Conservation (phyloP, 2,888 invertebrate genomes). For the Pollenia amentaria region DNA sequence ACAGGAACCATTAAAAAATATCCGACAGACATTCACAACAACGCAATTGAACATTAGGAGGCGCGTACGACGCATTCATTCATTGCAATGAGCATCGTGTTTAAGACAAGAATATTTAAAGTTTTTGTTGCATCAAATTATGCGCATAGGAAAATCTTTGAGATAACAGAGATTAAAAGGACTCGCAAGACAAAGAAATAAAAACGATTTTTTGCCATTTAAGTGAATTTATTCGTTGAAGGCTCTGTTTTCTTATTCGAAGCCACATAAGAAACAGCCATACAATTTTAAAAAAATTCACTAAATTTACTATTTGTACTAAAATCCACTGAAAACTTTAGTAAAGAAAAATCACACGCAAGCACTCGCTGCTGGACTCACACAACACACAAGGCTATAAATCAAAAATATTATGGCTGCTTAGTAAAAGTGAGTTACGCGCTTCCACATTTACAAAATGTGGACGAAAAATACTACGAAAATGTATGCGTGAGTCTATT, state of each 20-base stretch:
- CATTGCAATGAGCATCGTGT: constrained; percentile 11
- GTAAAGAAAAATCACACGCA: neutral
- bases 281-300: neutral
- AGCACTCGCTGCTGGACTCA: constrained; percentile 8
- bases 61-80: constrained; percentile 13
- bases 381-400: constrained; percentile 44
- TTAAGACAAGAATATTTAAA: neutral
- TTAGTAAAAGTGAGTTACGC: constrained; percentile 54
- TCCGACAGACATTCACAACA: constrained; percentile 8
- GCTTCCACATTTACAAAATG: neutral
- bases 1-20: constrained; percentile 47
- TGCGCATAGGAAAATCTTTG: neutral
- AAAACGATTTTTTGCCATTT: neutral
- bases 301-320: neutral
- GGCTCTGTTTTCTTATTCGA: neutral
- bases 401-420: constrained; percentile 60
- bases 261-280: neutral
- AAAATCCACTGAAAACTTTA: neutral
- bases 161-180: constrained; percentile 5
- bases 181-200: neutral
- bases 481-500: constrained; percentile 20
- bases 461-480: constrained; percentile 2
- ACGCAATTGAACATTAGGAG: constrained; percentile 12
- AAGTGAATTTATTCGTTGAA: constrained; percentile 20
- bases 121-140: neutral